Conservation (phyloP, 2,797 vertebrate species). For the Pangasius sanitwongsei region DNA sequence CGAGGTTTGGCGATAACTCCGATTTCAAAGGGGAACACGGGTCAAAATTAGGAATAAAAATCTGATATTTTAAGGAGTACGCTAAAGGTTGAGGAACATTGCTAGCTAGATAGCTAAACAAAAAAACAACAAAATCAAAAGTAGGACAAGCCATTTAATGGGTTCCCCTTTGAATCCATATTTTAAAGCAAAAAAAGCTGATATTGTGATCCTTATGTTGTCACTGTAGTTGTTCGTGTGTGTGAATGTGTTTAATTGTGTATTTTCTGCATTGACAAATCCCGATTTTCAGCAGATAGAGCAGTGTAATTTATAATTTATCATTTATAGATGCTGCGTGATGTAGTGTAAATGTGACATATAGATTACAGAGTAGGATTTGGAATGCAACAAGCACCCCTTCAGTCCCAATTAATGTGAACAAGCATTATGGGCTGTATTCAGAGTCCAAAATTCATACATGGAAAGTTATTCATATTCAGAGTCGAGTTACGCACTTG, state of each 20-base stretch:
- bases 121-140: not conserved
- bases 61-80: not conserved
- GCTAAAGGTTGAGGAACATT: not conserved
- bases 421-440: not conserved
- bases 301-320: slow-evolving; percentile 38
- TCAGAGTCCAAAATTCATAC: not conserved
- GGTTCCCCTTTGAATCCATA: slow-evolving; percentile 40
- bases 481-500: not conserved
- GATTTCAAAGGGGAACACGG: slow-evolving; percentile 31
- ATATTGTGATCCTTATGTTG: slow-evolving; percentile 58
- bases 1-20: not conserved
- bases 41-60: not conserved
- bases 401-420: slow-evolving; percentile 77
- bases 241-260: slow-evolving; percentile 72
- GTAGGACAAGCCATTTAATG: slow-evolving; percentile 34
- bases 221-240: slow-evolving; percentile 65
- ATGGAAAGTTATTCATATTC: not conserved
- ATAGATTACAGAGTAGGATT: slow-evolving; percentile 62
- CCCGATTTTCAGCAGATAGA: slow-evolving; percentile 33
- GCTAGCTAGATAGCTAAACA: not conserved
- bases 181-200: slow-evolving; percentile 26
- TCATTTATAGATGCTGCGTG: slow-evolving; percentile 49
- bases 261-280: slow-evolving; percentile 54
- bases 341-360: slow-evolving; percentile 66
- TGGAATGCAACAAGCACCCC: slow-evolving; percentile 63